Percentiles rank a stretch among this genome's conserved stretches.
Conservation (phyloP, 2,797 vertebrate species). For the Dendrocincla fuliginosa region DNA sequence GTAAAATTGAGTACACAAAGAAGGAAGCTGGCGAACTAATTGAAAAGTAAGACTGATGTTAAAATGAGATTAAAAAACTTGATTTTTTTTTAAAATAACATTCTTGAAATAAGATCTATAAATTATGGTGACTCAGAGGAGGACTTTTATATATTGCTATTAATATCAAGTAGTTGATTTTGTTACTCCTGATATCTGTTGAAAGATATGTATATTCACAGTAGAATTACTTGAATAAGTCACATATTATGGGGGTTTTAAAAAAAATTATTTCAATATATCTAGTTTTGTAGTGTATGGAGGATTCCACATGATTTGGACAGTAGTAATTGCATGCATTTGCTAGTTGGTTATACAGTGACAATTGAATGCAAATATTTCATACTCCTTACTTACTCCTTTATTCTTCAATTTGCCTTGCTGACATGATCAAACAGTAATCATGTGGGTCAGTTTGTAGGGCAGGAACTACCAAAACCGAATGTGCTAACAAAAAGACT, state of each 20-base stretch:
- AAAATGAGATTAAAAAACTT: not conserved
- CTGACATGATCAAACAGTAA: not conserved
- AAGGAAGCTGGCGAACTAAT: slow-evolving; percentile 88
- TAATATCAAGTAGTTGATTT: not conserved
- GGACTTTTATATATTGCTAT: not conserved
- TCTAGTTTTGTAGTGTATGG: not conserved
- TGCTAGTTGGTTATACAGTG: not conserved
- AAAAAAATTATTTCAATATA: not conserved
- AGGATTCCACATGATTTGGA: not conserved
- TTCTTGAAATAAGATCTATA: not conserved
- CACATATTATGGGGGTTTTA: too few relatives aligned
- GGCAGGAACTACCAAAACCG: not conserved
- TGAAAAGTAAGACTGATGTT: slow-evolving; percentile 81
- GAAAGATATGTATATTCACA: not conserved
- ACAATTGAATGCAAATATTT: not conserved
- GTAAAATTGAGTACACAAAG: slow-evolving; percentile 83
- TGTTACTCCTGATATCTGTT: not conserved
- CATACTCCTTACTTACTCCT: not conserved
- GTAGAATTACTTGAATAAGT: not conserved
- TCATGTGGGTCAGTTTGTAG: not conserved
- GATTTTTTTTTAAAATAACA: not conserved
- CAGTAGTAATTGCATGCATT: not conserved
- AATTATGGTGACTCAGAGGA: not conserved
- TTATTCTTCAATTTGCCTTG: not conserved
- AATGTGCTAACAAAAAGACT: not conserved